phyloP scores from a whole-genome alignment of 1,140 invertebrate species.

The Marisa cornuarietis region DNA sequence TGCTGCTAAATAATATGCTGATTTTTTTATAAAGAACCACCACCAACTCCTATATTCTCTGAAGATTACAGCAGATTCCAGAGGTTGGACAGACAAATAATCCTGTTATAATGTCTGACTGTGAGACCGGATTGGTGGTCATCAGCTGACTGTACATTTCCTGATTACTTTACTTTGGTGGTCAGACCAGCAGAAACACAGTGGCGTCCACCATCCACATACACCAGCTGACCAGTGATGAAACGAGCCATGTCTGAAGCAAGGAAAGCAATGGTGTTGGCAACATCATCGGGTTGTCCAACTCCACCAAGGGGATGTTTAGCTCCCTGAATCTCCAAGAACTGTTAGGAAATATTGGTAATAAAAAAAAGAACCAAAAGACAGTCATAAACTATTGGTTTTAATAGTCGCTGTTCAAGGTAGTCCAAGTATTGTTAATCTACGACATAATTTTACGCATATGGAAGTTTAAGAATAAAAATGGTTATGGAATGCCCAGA shows the following conservation, averaged over 20 bases:
- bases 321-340: slow-evolving; percentile 27
- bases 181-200: slow-evolving; percentile 72
- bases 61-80: too few relatives aligned
- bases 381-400: too few relatives aligned
- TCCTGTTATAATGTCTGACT: too few relatives aligned
- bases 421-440: background rate
- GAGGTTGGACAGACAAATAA: too few relatives aligned
- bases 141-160: background rate
- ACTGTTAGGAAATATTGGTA: slow-evolving; percentile 24
- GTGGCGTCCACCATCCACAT: slow-evolving; percentile 84
- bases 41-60: too few relatives aligned
- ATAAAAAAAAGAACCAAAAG: too few relatives aligned
- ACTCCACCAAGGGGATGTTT: slow-evolving; percentile 80
- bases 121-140: background rate
- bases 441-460: background rate
- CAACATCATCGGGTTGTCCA: slow-evolving; percentile 80
- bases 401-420: background rate
- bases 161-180: slow-evolving; percentile 17
- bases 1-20: too few relatives aligned
- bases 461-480: background rate
- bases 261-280: slow-evolving; percentile 81
- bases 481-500: background rate
- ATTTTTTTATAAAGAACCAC: too few relatives aligned
- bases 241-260: slow-evolving; percentile 82
- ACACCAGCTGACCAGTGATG: slow-evolving; percentile 81